phyloP scores from a whole-genome alignment of 2,797 vertebrate species.

The Mormyrus proboscirostris region DNA sequence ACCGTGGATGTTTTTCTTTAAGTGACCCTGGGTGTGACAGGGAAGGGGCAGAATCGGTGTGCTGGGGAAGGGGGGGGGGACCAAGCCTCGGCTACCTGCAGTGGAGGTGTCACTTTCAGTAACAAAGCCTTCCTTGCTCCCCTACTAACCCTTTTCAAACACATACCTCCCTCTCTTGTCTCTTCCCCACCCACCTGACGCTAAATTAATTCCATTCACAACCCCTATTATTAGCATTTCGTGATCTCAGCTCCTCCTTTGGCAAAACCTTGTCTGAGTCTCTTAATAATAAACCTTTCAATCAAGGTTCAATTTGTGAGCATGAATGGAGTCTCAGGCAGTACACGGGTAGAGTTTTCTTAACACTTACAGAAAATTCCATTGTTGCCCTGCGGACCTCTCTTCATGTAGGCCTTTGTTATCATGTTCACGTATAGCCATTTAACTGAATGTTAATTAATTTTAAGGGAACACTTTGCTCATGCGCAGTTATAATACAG shows the following conservation, averaged over 20 bases:
- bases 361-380: neutral
- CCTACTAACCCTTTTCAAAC: conserved; percentile 1
- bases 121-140: neutral
- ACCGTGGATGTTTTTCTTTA: neutral
- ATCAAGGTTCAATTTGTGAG: neutral
- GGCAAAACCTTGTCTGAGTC: neutral
- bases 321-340: neutral
- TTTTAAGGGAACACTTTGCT: neutral
- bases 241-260: neutral
- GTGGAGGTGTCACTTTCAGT: neutral
- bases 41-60: neutral
- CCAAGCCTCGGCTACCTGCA: neutral
- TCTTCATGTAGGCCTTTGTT: neutral
- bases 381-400: neutral
- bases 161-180: neutral
- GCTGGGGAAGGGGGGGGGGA: neutral
- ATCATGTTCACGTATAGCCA: neutral
- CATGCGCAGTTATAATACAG: neutral
- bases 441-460: neutral
- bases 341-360: neutral
- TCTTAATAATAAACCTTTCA: conserved; percentile 16
- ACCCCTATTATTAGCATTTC: neutral
- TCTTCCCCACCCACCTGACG: neutral
- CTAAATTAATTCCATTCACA: conserved; percentile 2
- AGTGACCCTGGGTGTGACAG: neutral